Evolutionary conservation across 2,888 invertebrate genomes (phyloP), one percentile per base, ranked within the genome.

Genomic region (Drosophila pseudotalamancana): DNA sequence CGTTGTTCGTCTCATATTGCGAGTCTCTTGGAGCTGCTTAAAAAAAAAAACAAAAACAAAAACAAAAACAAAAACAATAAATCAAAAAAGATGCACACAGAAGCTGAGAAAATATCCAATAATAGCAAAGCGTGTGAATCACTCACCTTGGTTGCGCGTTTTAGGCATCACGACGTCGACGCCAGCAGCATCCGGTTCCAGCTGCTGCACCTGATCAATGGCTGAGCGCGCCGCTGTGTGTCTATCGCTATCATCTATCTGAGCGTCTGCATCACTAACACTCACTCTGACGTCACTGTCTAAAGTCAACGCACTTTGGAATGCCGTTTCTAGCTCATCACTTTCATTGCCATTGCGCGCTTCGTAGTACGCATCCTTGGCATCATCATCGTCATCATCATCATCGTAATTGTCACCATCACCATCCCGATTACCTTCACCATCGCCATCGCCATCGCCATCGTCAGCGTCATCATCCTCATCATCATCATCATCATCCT

Each of bases 341-440:
- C 84, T 81, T 75, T 87, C 89, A 69, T 72, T 82, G 48, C 76
- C 85, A 46, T 77, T 83, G 59, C 77, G 69, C 48, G 88, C 88
- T 72, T 89, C 89, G 39, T 86, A 89, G 56, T 77, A 89, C 19
- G 77, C 86, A 70, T 86, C 82, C 56, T 78, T 82, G 18, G 70
- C 64, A 55, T 86, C 89, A 39, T 88, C 89, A 4, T 87, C 81
- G 11, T 79, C 82, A 0, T 72, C 78, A 4, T 70, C 68, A 2
- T 56, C 62, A 1, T 64, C 60, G 1, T 50, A 59, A 3, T 40
- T 70, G 0, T 32, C 66, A 0, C 29, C 62, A 0, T 50, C 74
- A 0, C 64, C 61, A 0, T 72, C 59, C 0, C 53, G 69, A 0
- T 56, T 60, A 1, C 82, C 84, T 32, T 78, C 82, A 42, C 72